A percentile compares a stretch with the other conserved stretches of the same genome.
phyloP scores from a whole-genome alignment of 1,140 invertebrate genomes.

The Araneus ventricosus region DNA sequence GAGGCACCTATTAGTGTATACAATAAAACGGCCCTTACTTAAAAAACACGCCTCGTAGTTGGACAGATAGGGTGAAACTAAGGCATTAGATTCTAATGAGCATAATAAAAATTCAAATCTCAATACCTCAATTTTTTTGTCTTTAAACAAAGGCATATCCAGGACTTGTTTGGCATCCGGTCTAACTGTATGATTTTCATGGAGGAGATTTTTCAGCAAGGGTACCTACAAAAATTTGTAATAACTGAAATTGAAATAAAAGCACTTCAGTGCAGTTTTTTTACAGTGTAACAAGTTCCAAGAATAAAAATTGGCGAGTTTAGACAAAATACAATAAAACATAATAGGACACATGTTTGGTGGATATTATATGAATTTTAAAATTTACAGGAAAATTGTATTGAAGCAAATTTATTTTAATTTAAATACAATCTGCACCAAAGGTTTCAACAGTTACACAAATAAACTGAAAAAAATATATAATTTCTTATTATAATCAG shows the following conservation, averaged over 20 bases:
- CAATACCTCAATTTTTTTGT: neutral
- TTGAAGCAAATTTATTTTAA: too few relatives aligned
- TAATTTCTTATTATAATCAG: too few relatives aligned
- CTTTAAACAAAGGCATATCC: neutral
- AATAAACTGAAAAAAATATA: too few relatives aligned
- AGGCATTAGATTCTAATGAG: accelerated
- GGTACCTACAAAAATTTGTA: neutral
- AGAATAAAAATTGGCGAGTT: neutral
- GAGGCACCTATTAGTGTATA: too few relatives aligned
- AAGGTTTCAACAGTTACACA: too few relatives aligned
- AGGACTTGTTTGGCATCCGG: neutral
- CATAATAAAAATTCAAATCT: neutral
- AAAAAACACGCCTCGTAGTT: too few relatives aligned
- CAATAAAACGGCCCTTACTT: too few relatives aligned
- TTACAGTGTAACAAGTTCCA: neutral
- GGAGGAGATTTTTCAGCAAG: neutral
- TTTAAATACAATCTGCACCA: too few relatives aligned
- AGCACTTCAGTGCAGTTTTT: neutral
- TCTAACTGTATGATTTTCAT: neutral
- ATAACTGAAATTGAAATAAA: neutral
- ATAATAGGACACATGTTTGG: too few relatives aligned
- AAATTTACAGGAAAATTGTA: neutral
- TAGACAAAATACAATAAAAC: too few relatives aligned
- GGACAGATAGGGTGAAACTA: neutral
- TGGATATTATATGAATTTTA: neutral